phyloP scores from a whole-genome alignment of 2,888 invertebrate species.

The Luperina testacea region DNA sequence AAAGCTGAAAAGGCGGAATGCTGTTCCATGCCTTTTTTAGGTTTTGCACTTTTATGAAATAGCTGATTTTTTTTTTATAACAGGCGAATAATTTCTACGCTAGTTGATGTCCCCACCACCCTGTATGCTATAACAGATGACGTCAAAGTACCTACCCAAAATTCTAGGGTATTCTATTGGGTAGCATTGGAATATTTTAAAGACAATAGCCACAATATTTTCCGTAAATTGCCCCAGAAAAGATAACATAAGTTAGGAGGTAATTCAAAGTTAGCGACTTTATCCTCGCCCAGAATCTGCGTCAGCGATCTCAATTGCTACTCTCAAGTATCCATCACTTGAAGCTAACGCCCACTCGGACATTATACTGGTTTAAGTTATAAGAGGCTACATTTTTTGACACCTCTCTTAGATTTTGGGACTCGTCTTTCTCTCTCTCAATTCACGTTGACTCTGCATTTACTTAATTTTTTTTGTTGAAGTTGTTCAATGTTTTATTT shows the following conservation, averaged over 20 bases:
- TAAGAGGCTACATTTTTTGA: slow-evolving; percentile 29
- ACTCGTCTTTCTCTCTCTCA: not conserved
- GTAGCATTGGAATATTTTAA: not conserved
- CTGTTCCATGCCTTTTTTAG: too few relatives aligned
- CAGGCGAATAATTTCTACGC: too few relatives aligned
- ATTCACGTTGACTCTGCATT: not conserved
- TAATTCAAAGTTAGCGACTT: slow-evolving; percentile 47
- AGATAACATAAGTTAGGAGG: slow-evolving; percentile 31
- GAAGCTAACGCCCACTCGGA: slow-evolving; percentile 68
- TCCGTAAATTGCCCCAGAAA: slow-evolving; percentile 13
- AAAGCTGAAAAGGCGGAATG: too few relatives aligned
- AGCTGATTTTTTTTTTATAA: too few relatives aligned
- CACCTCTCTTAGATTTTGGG: not conserved
- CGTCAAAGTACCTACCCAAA: not conserved
- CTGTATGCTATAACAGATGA: too few relatives aligned
- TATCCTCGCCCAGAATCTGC: slow-evolving; percentile 38
- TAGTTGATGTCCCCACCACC: not conserved
- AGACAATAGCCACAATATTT: not conserved
- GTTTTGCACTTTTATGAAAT: too few relatives aligned
- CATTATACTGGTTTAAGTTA: slow-evolving; percentile 51
- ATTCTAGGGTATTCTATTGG: not conserved
- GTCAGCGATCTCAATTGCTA: slow-evolving; percentile 66
- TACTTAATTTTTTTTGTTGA: not conserved
- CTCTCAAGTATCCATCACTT: slow-evolving; percentile 67
- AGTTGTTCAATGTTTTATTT: not conserved